Conservation (phyloP, 2,797 vertebrate species). For the Centroberyx gerrardi region DNA sequence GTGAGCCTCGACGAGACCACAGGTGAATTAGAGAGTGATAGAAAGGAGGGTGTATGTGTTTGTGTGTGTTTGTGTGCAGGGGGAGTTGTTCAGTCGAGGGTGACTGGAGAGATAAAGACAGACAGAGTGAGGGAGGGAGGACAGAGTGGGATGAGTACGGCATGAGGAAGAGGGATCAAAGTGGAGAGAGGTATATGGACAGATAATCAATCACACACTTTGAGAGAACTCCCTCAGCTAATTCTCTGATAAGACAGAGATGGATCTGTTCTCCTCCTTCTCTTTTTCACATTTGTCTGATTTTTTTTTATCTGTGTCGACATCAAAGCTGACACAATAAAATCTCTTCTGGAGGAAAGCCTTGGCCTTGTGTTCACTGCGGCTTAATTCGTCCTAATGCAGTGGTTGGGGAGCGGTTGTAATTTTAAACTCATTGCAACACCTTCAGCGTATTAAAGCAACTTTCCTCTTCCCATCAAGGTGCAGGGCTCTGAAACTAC, state of each 20-base stretch:
- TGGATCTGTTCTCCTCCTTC: conserved; percentile 24
- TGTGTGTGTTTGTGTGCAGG: background rate
- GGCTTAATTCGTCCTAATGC: background rate
- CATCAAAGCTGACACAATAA: conserved; percentile 26
- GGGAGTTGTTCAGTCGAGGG: too few relatives aligned
- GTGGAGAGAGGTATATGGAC: conserved; percentile 13
- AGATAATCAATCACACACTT: conserved; percentile 40
- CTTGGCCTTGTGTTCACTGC: conserved; percentile 11
- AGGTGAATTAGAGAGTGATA: conserved; percentile 38
- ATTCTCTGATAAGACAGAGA: conserved; percentile 34
- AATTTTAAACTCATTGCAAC: conserved; percentile 26
- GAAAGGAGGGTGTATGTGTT: conserved; percentile 13
- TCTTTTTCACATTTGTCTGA: conserved; percentile 1
- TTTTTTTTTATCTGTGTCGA: conserved; percentile 9
- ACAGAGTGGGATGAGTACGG: conserved; percentile 22
- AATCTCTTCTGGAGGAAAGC: conserved; percentile 1
- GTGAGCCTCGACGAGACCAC: conserved; percentile 4
- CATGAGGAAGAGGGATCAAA: conserved; percentile 20
- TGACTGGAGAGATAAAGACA: conserved; percentile 18
- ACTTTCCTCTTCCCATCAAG: too few relatives aligned
- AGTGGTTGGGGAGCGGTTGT: background rate
- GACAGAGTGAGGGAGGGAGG: conserved; percentile 5
- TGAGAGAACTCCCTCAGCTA: conserved; percentile 23
- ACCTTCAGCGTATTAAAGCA: background rate
- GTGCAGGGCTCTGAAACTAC: background rate